Evolutionary conservation across 1,140 invertebrate species (phyloP), one percentile per base, ranked within the genome.

Genomic region (Magallana ariakensis): DNA sequence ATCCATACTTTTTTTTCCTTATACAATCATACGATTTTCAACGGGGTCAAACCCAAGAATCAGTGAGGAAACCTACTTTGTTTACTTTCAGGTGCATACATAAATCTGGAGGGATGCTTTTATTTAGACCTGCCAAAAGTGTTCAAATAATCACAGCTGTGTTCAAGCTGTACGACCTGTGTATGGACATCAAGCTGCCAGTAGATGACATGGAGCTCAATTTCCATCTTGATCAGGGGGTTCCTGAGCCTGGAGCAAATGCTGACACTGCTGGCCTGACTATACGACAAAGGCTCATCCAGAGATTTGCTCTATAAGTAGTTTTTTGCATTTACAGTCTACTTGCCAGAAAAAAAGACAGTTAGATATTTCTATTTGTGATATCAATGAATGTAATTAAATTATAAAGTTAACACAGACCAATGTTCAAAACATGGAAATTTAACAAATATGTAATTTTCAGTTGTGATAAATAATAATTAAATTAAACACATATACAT

Each of bases 151-250:
- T 80, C 15, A 80, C 75, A 80, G 75, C 75, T 80, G 75, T 80
- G 26, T 80, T 80, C 33, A 53, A 80, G 46, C 46, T 80, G 13
- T 22, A 80, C 75, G 15, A 80, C 75, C 19, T 46, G 75, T 80
- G 75, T 80, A 80, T 80, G 26, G 75, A 80, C 16, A 54, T 46
- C 0, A 80, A 80, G 16, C 75, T 80, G 75, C 75, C 75, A n/a
- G 15, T 80, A 16, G 58, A 62, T 62, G 58, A 19, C 16, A 19
- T n/a, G 58, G 9, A n/a, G 58, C 19, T 15, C 15, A 19, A 62
- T 62, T n/a, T n/a, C 58, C 16, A 62, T 16, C 58, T 15, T 3
- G 58, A 62, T 19, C 58, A 62, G 15, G 58, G 19, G 15, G 16
- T 62, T 62, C 15, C 58, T 62, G 1, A 19, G 58, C 15, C 58